Evolutionary conservation across 2,888 invertebrate species (phyloP).

Genomic region (Carterocephalus palaemon): DNA sequence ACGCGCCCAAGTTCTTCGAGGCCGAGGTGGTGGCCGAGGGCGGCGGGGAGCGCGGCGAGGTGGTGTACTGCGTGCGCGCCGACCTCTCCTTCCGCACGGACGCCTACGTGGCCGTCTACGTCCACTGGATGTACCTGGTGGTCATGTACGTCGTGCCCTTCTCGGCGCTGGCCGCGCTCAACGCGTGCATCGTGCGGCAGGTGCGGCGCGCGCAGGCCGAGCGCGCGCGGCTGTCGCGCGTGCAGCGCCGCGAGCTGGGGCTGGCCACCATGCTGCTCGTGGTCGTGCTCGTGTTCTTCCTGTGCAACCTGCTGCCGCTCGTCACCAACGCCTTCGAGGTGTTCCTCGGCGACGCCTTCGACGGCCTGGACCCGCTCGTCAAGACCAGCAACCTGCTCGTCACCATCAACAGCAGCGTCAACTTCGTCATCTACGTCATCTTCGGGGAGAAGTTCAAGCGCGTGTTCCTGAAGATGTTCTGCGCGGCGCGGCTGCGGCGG

Average conservation of each 20-base stretch:
- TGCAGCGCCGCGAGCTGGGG: constrained; percentile 94
- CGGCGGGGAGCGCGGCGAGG: constrained; percentile 71
- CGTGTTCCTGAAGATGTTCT: constrained; percentile 89
- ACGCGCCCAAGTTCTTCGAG: constrained; percentile 89
- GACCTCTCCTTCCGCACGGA: constrained; percentile 83
- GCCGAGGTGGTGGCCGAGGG: constrained; percentile 72
- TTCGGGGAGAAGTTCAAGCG: constrained; percentile 98
- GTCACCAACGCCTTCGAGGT: constrained; percentile 92
- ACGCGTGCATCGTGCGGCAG: constrained; percentile 93
- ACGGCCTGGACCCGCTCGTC: constrained; percentile 82
- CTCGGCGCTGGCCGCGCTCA: constrained; percentile 90
- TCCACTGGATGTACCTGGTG: constrained; percentile 95
- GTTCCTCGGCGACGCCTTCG: constrained; percentile 75
- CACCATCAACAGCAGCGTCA: constrained; percentile 97
- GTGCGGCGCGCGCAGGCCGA: constrained; percentile 94
- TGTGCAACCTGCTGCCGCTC: constrained; percentile 93
- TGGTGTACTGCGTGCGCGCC: constrained; percentile 84
- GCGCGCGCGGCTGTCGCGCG: constrained; percentile 91
- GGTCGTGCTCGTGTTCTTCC: constrained; percentile 95
- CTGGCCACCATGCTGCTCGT: constrained; percentile 96
- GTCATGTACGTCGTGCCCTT: constrained; percentile 97
- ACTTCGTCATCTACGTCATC: constrained; percentile 98
- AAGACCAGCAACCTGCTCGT: constrained; percentile 94
- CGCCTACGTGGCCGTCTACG: constrained; percentile 90
- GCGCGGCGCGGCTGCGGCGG: constrained; percentile 77